Percentiles rank a stretch among this genome's conserved stretches.
Conservation (phyloP, 2,113 vertebrate genomes). For the Leptobrachium ailaonicum region DNA sequence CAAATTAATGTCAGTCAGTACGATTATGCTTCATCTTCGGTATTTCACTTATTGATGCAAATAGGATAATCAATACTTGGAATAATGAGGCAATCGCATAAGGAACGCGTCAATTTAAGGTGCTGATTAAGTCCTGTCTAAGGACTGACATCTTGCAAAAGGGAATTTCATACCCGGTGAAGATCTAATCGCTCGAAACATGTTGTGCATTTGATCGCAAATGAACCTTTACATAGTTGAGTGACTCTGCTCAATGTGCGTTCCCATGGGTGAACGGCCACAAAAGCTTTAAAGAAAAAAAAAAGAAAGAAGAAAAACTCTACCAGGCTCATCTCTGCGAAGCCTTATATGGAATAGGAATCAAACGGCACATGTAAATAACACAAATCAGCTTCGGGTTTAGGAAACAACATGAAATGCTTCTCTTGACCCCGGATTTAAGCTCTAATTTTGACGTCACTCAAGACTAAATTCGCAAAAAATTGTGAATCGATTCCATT, state of each 20-base stretch:
- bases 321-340: background rate
- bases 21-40: too few relatives aligned
- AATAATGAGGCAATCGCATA: background rate
- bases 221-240: background rate
- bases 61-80: background rate
- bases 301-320: too few relatives aligned
- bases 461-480: slow-evolving; percentile 11
- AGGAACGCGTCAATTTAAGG: background rate
- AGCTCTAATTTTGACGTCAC: slow-evolving; percentile 16
- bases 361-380: slow-evolving; percentile 15
- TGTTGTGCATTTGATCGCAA: background rate
- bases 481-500: slow-evolving; percentile 21
- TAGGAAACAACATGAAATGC: slow-evolving; percentile 24
- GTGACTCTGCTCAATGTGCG: background rate
- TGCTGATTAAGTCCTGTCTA: background rate
- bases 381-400: slow-evolving; percentile 25
- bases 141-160: background rate
- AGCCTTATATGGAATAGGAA: slow-evolving; percentile 23
- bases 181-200: background rate
- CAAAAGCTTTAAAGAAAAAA: background rate
- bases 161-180: background rate
- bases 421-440: background rate
- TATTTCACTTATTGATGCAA: background rate
- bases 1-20: too few relatives aligned
- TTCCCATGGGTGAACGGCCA: slow-evolving; percentile 1